Base-by-base conservation (phyloP, 2,888 invertebrate species). In the Acrobasis consociella region DNA sequence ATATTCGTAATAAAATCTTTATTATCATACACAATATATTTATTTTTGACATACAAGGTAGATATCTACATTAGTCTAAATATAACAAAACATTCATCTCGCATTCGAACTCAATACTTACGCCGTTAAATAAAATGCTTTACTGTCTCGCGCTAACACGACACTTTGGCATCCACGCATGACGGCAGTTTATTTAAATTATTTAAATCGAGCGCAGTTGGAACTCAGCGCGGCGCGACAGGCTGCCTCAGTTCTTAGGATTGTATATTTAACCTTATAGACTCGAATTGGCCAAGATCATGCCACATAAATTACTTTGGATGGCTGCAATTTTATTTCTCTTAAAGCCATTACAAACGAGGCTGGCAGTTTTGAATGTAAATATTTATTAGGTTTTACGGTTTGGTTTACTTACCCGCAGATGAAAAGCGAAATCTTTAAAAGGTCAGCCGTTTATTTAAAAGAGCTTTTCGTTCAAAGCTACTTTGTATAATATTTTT, bases 271-370 rank as follows among this genome's bases (percentile, higher is more conserved):
- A 58, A 58, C 46, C 22, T 42, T 58, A 58, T 46, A 46, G 22
- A 58, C 22, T 58, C 46, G 46, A 58, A 58, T 58, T 46, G 58
- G 58, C 58, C 46, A 8, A 46, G 17, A 22, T 38, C 53, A 22
- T 46, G 22, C 46, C 46, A 58, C 58, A 58, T 58, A 58, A 42
- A 58, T 58, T 46, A 46, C 46, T 58, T 46, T 46, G 17, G 46
- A 49, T 46, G 13, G 58, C 58, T 22, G 58, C 58, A 58, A 58
- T 58, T 58, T 58, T 49, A 49, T 58, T 49, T 46, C 39, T 55
- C 39, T 39, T 16, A 55, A 55, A 55, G 16, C 55, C 37, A 53
- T 53, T 53, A 53, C 37, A 53, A 53, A n/a, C 53, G 37, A 38
- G 37, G 37, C 31, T 37, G 53, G 53, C 53, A 53, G 53, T 53